These are phyloP conservation scores for Heptranchias perlo DNA, from an alignment of 2,113 vertebrate genomes.

Conservation along the genomic window DNA sequence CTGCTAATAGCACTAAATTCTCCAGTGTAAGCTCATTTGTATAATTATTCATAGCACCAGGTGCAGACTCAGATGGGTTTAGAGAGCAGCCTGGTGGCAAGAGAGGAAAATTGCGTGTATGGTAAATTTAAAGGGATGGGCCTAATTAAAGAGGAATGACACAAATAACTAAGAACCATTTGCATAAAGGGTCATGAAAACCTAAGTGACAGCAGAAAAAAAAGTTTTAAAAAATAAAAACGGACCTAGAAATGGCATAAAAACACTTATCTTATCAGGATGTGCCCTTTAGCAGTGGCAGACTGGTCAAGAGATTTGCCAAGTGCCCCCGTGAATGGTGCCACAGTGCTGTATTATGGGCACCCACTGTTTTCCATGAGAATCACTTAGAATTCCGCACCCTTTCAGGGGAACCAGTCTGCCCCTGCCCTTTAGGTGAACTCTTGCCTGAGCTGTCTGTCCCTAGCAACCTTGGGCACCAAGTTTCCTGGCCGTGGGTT, in stretches of 20 bases:
- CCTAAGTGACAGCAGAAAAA: not conserved
- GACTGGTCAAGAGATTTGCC: not conserved
- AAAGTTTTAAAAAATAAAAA: not conserved
- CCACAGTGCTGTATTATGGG: too few relatives aligned
- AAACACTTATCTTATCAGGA: not conserved
- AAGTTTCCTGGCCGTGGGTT: not conserved
- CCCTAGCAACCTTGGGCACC: not conserved
- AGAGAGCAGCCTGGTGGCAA: not conserved
- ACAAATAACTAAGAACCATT: not conserved
- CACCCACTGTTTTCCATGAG: not conserved
- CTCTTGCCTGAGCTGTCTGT: not conserved
- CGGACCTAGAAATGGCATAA: not conserved
- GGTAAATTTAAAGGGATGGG: not conserved
- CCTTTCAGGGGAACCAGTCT: not conserved
- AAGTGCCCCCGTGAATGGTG: not conserved
- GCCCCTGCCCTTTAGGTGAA: not conserved
- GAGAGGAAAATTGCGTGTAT: not conserved
- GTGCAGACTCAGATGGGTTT: not conserved
- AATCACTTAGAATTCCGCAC: not conserved
- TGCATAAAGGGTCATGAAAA: not conserved
- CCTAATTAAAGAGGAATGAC: not conserved
- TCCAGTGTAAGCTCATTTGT: not conserved
- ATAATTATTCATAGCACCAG: not conserved
- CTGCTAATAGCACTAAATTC: not conserved
- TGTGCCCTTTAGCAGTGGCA: not conserved